Base-by-base conservation (phyloP, 2,888 invertebrate species). In the Epinotia bilunana region DNA sequence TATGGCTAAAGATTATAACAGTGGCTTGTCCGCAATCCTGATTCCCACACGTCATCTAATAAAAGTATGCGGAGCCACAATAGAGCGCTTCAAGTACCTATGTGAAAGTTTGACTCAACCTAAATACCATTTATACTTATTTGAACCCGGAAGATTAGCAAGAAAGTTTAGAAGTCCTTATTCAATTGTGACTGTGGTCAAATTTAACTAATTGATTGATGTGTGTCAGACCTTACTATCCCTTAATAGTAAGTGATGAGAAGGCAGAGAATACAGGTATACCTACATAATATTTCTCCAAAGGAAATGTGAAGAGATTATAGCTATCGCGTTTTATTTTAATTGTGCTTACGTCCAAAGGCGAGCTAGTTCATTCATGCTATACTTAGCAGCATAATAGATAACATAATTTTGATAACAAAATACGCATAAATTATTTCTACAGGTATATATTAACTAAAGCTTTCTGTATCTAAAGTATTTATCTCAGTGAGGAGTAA, bases 131-230 rank as follows among this genome's bases (percentile, higher is more conserved):
- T n/a, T 53, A 53, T n/a, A 28, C 23, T 28, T 28, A n/a, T n/a
- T n/a, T n/a, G n/a, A 7, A 53, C 53, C 53, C n/a, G 53, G 53
- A n/a, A 53, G 7, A n/a, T 16, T 6, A 0, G 12, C 63, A 18
- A 49, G 23, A 18, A 43, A 20, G 12, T n/a, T 16, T 46, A 16
- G 18, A 53, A 18, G 7, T 46, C 23, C 20, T 63, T 43, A 63
- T 20, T 62, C 43, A 62, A 53, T 65, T 28, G 53, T 49, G n/a
- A 65, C 53, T 39, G 39, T 18, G 67, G 67, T 55, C 55, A 28
- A 33, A 18, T 55, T 39, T 55, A 55, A 55, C 13, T 18, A 55
- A 67, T 65, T 65, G 65, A 65, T 65, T 53, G 28, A 65, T 65
- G 16, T 20, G 18, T 57, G 11, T 20, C 43, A 1, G 33, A 39